Evolutionary conservation across 2,888 invertebrate genomes (phyloP), one percentile per base, ranked within the genome.

Genomic region (Aphidius colemani): DNA sequence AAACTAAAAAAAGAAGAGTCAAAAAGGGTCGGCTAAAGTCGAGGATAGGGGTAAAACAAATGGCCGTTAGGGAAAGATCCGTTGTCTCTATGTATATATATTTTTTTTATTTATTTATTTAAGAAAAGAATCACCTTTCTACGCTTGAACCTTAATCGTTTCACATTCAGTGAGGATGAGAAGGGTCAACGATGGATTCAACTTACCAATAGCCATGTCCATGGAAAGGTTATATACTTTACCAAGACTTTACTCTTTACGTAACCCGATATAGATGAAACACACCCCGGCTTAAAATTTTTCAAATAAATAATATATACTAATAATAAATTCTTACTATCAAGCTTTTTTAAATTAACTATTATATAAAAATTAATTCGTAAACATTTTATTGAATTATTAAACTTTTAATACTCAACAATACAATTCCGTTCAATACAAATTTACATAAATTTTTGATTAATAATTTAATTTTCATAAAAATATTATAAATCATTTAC

Each of bases 131-230:
- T 41, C 41, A 43, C 30, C 30, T 30, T 30, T 30, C 30, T 30
- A 56, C 13, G n/a, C 41, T 44, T 18, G 46, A 45, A 46, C 39
- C 45, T 57, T 57, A 45, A 57, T 57, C 56, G 46, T 8, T 39
- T 8, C 45, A 7, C n/a, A 18, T 7, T 41, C 44, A 13, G n/a
- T 8, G 6, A 30, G 57, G 57, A 44, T 53, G 55, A 59, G 50
- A 55, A 59, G 64, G 64, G 64, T 59, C 53, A 59, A 43, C 55
- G 49, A 64, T 55, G 48, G 55, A 64, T 53, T 39, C 59, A 43
- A 59, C 44, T 53, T 53, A 48, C 48, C 55, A 59, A 53, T 59
- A 57, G 18, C 30, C 44, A 18, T 57, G 44, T 44, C n/a, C 7
- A n/a, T n/a, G 40, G 4, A n/a, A 30, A 40, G 39, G 5, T 30